These are phyloP conservation scores for Myathropa florea DNA, from an alignment of 2,888 invertebrate genomes.

Conservation along the genomic window DNA sequence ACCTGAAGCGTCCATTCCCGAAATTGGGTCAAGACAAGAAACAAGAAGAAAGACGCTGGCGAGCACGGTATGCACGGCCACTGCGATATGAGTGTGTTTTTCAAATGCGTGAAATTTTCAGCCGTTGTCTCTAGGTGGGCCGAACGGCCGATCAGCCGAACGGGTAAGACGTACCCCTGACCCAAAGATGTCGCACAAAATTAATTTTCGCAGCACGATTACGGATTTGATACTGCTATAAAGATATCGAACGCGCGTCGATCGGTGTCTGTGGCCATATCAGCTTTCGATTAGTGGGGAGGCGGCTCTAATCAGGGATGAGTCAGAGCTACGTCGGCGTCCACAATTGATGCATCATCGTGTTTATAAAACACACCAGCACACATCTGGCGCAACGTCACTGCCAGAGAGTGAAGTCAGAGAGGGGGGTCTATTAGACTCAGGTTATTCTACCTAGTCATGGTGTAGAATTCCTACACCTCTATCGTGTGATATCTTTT, in stretches of 20 bases:
- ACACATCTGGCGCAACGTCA: slow-evolving; percentile 56
- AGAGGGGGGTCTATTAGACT: neutral
- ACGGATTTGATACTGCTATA: slow-evolving; percentile 40
- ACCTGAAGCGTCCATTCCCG: slow-evolving; percentile 9
- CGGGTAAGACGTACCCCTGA: neutral
- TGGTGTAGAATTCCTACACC: slow-evolving; percentile 1
- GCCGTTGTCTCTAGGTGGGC: no score
- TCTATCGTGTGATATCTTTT: neutral
- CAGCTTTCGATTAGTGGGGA: slow-evolving; percentile 48
- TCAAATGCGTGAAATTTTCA: slow-evolving; percentile 26
- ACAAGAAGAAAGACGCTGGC: slow-evolving; percentile 21
- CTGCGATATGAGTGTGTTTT: neutral
- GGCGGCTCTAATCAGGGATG: slow-evolving; percentile 48
- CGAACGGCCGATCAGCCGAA: no score
- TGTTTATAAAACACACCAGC: slow-evolving; percentile 23
- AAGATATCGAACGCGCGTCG: slow-evolving; percentile 43
- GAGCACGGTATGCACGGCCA: neutral
- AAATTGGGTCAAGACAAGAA: slow-evolving; percentile 58
- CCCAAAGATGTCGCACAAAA: slow-evolving; percentile 18
- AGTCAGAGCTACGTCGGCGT: slow-evolving; percentile 36
- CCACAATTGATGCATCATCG: slow-evolving; percentile 58
- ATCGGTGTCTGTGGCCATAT: slow-evolving; percentile 38
- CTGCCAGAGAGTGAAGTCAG: neutral
- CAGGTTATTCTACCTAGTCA: slow-evolving; percentile 10
- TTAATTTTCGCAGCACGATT: slow-evolving; percentile 56